Evolutionary conservation across 2,797 vertebrate genomes (phyloP), one percentile per base, ranked within the genome.

Genomic region (Manis pentadactyla): DNA sequence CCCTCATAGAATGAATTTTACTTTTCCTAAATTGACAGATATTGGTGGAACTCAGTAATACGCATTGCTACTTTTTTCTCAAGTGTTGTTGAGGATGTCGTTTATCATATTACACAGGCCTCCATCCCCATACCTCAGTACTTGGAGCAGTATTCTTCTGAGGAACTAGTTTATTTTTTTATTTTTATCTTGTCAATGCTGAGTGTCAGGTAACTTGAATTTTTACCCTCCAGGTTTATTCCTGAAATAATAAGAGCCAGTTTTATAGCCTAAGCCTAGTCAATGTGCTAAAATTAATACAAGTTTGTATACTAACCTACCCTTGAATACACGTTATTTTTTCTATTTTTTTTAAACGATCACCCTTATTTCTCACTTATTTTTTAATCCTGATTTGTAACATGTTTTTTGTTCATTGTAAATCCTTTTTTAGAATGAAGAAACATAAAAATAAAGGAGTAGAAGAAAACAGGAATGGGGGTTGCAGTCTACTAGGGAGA

Each of bases 81-180:
- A 85, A 95, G 23, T 53, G 3, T 81, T 68, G 31, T 57, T 77
- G 2, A 88, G 39, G 39, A 63, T 34, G 23, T 14, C 59, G 21
- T 42, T 46, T 64, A 13, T 25, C 7, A 0, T 51, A n/a, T 89
- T 37, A 37, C 46, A 57, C 25, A 59, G 7, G 5, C 7, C 53
- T 66, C 61, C 81, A 83, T 9, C 12, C 42, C 21, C 81, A 61
- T 21, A 49, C 51, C 37, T 79, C 37, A 90, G 63, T 10, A 53
- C 4, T 69, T 27, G 39, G 4, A 59, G 21, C 15, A 57, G 23
- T 29, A n/a, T 23, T 77, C 25, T 88, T 84, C 68, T 11, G 25
- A 83, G 55, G 9, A 18, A 46, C 46, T 63, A 77, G 34, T 78
- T 95, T 84, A 49, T 93, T 77, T 93, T 83, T 78, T 95, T 84